Base-by-base conservation (phyloP, 2,113 vertebrate species). In the Nibea coibor region DNA sequence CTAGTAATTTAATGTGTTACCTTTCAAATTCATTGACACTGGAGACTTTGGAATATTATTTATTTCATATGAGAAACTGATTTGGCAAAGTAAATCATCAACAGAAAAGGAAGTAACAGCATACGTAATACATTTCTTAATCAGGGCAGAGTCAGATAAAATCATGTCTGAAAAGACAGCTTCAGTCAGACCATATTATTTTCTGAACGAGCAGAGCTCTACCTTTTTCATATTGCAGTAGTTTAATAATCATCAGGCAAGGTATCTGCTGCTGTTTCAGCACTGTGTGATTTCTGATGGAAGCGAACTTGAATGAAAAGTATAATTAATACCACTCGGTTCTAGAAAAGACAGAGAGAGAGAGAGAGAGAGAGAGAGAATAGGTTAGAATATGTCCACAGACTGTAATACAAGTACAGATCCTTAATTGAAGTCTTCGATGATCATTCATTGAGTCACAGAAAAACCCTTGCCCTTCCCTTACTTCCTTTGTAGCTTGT, bases 281-380 rank as follows among this genome's bases (percentile, higher is more conserved):
- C 93, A 94, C 35, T 90, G 80, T 39, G 72, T 0, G 10, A 92
- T 91, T 82, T 94, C 93, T 56, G 93, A 93, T 63, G 90, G 90
- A 78, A 92, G 91, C 4, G 72, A 84, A n/a, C 0, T 0, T 5
- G 50, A 42, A 3, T 64, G 0, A 0, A 86, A 0, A 0, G 0
- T 0, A 28, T 89, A 89, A 0, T 26, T 0, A 19, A 10, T 0
- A 14, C 0, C 0, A 5, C 54, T 62, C 53, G 91, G 90, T 45
- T 87, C 93, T 94, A n/a, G 16, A 86, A 83, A 54, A 66, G 2
- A 88, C 19, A 73, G 3, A 76, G 7, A 82, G 0, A 78, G 0
- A 85, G 12, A 87, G 7, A 82, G 2, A 88, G 16, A 73, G 3
- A 76, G 7, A 82, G 0, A 78, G 0, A 85, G 12, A 87, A 72